phyloP scores from a whole-genome alignment of 2,797 vertebrate genomes.

The Eospalax fontanierii region DNA sequence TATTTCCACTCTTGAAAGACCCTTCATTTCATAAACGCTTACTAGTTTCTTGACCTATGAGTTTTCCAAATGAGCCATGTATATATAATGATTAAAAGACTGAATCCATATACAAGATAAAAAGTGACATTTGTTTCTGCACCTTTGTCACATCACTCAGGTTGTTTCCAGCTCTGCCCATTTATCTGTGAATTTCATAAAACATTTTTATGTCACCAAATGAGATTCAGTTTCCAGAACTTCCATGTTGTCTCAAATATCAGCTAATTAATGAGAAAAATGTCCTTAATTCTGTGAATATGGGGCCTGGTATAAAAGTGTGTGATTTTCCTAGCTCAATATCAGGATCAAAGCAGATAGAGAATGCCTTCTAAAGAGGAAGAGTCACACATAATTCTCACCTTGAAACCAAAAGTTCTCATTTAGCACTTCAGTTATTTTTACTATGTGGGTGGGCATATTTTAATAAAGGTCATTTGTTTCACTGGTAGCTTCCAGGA shows the following conservation, averaged over 20 bases:
- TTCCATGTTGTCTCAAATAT: not conserved
- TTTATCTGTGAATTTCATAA: not conserved
- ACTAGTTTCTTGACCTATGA: no score
- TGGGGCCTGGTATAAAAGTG: not conserved
- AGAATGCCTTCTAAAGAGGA: not conserved
- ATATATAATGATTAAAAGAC: no score
- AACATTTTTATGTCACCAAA: not conserved
- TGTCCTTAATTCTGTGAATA: not conserved
- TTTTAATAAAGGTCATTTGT: not conserved
- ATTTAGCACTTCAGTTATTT: not conserved
- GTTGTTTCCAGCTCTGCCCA: not conserved
- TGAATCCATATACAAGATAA: no score
- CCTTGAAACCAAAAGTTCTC: not conserved
- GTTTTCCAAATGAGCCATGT: no score
- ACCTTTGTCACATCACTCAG: no score
- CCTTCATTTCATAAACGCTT: no score
- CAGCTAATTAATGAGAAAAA: not conserved
- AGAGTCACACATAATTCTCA: not conserved
- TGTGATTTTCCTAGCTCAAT: not conserved
- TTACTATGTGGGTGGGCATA: not conserved
- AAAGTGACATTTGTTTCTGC: no score
- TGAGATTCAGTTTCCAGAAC: not conserved
- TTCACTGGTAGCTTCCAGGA: not conserved
- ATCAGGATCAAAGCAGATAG: not conserved
- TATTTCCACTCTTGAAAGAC: no score